phyloP scores from a whole-genome alignment of 2,113 vertebrate genomes.

The Nycticebus coucang region DNA sequence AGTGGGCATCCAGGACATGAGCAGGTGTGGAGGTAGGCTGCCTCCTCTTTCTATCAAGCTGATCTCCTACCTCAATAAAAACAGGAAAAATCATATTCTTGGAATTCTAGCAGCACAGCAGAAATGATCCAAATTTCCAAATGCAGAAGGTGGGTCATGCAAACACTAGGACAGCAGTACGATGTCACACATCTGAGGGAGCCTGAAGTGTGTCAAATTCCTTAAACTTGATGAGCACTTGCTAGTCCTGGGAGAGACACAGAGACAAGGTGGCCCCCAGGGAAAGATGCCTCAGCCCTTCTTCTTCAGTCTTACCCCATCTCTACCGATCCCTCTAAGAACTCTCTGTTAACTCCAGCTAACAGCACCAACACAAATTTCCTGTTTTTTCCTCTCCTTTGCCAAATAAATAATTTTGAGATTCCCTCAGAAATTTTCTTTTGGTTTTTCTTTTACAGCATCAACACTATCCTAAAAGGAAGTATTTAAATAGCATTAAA shows the following conservation, averaged over 20 bases:
- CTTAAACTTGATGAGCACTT: background rate
- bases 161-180: background rate
- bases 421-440: conserved; percentile 10
- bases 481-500: background rate
- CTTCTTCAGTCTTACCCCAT: background rate
- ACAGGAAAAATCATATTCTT: background rate
- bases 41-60: background rate
- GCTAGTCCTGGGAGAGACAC: background rate
- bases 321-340: background rate
- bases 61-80: background rate
- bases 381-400: background rate
- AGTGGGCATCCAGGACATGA: background rate
- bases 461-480: background rate
- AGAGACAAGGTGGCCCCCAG: background rate
- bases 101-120: background rate
- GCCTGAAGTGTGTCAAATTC: background rate
- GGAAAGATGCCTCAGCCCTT: background rate
- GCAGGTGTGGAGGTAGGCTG: background rate
- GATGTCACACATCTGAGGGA: background rate
- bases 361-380: background rate
- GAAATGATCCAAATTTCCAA: background rate
- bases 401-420: background rate
- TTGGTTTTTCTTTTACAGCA: background rate
- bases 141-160: background rate
- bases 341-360: background rate